Evolutionary conservation across 2,797 vertebrate species (phyloP), one percentile per base, ranked within the genome.

Genomic region (Lagodon rhomboides): DNA sequence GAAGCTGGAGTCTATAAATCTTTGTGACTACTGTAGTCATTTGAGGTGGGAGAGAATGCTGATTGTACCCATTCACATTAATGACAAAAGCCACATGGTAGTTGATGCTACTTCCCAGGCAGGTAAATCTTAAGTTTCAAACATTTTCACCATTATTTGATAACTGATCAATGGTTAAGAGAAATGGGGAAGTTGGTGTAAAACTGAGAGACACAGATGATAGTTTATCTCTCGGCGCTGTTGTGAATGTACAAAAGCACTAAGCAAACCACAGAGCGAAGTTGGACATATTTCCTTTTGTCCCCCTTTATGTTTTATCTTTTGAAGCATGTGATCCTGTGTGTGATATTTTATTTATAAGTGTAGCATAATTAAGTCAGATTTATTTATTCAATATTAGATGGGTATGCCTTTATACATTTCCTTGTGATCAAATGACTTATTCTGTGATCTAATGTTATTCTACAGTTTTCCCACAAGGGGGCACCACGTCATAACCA

Each of bases 391-490:
- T n/a, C 1, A 6, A 0, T 43, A 20, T 74, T n/a, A 38, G 17
- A 50, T 3, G 20, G 23, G 3, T 25, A 15, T 18, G 15, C 11
- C 22, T 62, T 3, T 20, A 30, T 50, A 47, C 11, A 20, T 61
- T 64, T 53, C 12, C 64, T 13, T 54, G 23, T 23, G 17, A 4
- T 56, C 5, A 62, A 64, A 43, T 12, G 3, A 43, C 12, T 51
- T 30, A 20, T 43, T 43, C 22, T 71, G 5, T 63, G 25, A 47
- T 72, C 7, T 13, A 16, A 61, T 80, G 38, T 71, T 53, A 11
- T 84, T 83, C 69, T 43, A 25, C 83, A 92, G 88, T 85, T 55
- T 87, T 18, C 68, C 87, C 92, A 91, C 83, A 95, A 93, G 95
- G 92, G 91, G 80, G 85, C 82, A 22, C 47, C 86, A 62, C 77